A percentile compares a stretch with the other conserved stretches of the same genome.
Evolutionary conservation across 2,797 vertebrate species (phyloP).

Genomic region (Esox lucius): DNA sequence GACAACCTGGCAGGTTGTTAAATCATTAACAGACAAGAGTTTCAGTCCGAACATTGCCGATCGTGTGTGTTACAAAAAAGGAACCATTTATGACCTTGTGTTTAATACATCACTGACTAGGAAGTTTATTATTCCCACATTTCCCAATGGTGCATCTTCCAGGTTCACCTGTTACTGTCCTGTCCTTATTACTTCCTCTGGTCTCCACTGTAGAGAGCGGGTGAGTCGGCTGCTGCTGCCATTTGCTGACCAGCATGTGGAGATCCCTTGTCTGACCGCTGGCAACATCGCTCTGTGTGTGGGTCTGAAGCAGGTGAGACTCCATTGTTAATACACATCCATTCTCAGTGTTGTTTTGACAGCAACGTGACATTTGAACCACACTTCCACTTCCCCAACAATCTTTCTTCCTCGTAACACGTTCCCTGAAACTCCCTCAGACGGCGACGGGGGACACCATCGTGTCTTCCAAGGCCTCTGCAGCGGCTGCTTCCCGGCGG

Average conservation of each 20-base stretch:
- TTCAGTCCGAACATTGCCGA: too few relatives aligned
- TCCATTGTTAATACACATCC: neutral
- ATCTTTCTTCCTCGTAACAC: neutral
- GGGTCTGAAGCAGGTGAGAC: constrained; percentile 90
- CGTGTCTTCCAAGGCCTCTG: constrained; percentile 89
- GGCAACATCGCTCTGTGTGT: constrained; percentile 96
- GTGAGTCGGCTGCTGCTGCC: constrained; percentile 92
- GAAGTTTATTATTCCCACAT: too few relatives aligned
- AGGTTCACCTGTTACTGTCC: too few relatives aligned
- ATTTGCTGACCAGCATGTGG: constrained; percentile 93
- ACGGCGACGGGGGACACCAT: constrained; percentile 95
- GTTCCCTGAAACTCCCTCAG: constrained; percentile 57
- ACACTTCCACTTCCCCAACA: neutral
- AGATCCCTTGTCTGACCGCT: constrained; percentile 87
- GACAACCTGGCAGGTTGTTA: too few relatives aligned
- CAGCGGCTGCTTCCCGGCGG: constrained; percentile 75
- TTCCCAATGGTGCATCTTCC: too few relatives aligned
- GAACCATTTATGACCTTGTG: too few relatives aligned
- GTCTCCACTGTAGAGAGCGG: constrained; percentile 80
- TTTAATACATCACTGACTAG: too few relatives aligned
- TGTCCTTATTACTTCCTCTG: neutral
- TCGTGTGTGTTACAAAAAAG: too few relatives aligned
- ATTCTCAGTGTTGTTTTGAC: too few relatives aligned
- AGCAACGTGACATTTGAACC: neutral
- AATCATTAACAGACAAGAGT: too few relatives aligned